phyloP scores from a whole-genome alignment of 2,113 vertebrate species.

The Takifugu flavidus region DNA sequence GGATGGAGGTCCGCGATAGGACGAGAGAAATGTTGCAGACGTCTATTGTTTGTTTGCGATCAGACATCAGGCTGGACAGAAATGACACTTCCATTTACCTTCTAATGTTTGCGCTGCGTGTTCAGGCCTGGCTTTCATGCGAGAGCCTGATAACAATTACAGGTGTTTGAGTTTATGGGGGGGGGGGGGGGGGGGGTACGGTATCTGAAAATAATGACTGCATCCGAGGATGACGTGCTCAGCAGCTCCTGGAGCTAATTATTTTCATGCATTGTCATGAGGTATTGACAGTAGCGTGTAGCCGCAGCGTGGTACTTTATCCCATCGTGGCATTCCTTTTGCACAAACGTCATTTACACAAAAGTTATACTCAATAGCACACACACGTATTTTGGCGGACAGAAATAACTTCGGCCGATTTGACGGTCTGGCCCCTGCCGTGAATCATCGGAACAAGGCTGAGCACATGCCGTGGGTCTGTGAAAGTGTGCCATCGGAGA shows the following conservation, averaged over 20 bases:
- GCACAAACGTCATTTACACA: neutral
- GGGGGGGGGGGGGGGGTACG: slow-evolving; percentile 12
- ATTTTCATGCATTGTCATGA: slow-evolving; percentile 5
- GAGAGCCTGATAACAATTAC: slow-evolving; percentile 66
- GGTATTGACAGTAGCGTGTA: neutral
- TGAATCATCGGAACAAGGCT: slow-evolving; percentile 14
- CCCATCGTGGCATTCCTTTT: neutral
- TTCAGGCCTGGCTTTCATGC: slow-evolving; percentile 52
- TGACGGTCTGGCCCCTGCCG: neutral
- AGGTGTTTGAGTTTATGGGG: slow-evolving; percentile 61
- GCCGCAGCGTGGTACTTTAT: neutral
- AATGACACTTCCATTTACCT: slow-evolving; percentile 67
- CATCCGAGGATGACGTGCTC: slow-evolving; percentile 4
- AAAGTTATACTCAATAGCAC: neutral
- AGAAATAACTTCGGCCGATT: slow-evolving; percentile 9
- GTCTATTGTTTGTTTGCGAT: slow-evolving; percentile 76
- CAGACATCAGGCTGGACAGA: slow-evolving; percentile 48
- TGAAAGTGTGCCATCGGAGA: slow-evolving; percentile 23
- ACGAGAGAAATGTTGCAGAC: slow-evolving; percentile 61
- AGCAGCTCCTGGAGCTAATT: neutral
- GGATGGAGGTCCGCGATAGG: slow-evolving; percentile 68
- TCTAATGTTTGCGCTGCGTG: slow-evolving; percentile 52
- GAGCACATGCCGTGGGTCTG: slow-evolving; percentile 4
- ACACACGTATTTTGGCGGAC: neutral
- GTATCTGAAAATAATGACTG: slow-evolving; percentile 25